Evolutionary conservation across 2,113 vertebrate genomes (phyloP), one percentile per base, ranked within the genome.

Genomic region (Sylvietta virens): DNA sequence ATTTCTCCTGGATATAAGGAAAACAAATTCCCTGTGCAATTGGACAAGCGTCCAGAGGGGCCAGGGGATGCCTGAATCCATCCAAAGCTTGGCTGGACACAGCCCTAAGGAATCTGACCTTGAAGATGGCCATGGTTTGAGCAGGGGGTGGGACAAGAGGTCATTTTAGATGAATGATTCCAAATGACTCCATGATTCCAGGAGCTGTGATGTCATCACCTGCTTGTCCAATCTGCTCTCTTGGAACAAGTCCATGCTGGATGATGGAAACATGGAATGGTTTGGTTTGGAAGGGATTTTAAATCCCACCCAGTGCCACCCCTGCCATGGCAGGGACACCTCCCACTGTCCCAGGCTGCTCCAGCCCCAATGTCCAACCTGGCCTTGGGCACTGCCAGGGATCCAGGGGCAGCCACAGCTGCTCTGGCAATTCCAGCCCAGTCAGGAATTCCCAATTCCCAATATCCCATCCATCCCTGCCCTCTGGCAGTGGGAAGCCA

Each of bases 291-390:
- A 50, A 79, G 3, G 12, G 33, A 39, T 1, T 15, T 14, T 3
- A 33, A 51, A 21, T 9, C 15, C 5, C 39, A 40, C 0, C 28
- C 15, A 2, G 4, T 1, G 4, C 28, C 56, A 24, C 6, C 6
- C 12, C 4, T 24, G 2, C 28, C 30, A 31, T 18, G 17, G 14
- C 31, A 57, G 58, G 31, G 58, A 80, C 50, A 23, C 10, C 10
- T 81, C 0, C 67, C 37, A 24, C 27, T 6, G 0, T 6, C 27
- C 66, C 66, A 48, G 24, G 6, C 0, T 9, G 39, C 53, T 76
- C 70, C 81, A 19, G 9, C 4, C 44, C 70, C 37, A 80, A 0
- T 28, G 20, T 54, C 73, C 76, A 81, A 0, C 37, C 58, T n/a
- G 67, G 27, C 58, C 58, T 37, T 11, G 67, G 51, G 0, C 58